Evolutionary conservation across 2,888 invertebrate genomes (phyloP), one percentile per base, ranked within the genome.

Genomic region (Harmothoe impar): DNA sequence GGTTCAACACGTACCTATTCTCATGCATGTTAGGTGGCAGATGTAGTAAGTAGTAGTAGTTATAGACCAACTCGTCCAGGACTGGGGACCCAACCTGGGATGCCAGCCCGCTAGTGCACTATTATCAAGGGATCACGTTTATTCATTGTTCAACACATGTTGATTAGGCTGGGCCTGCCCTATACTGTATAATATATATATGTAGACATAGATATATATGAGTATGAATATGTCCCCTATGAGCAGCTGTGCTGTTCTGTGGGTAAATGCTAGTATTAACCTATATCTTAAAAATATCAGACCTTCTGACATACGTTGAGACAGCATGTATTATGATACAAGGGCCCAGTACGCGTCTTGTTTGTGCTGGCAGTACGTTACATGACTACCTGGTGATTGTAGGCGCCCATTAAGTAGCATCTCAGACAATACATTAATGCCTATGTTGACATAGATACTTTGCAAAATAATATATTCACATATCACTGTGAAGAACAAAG

Each of bases 81-180:
- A n/a, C n/a, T 62, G 20, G 62, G 15, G 1, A 62, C 20, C 20
- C 62, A 62, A 62, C n/a, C 62, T 62, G 62, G 62, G 62, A 62
- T 62, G 62, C 62, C 62, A 62, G 62, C 62, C 62, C 62, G 62
- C 62, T n/a, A 62, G 62, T 62, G 62, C 62, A 62, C 62, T 62
- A 62, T 62, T 62, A 62, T n/a, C 62, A 62, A 43, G 62, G 20
- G 62, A 62, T 62, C 62, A 62, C 62, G 23, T 62, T 62, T 62
- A 20, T 20, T n/a, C n/a, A n/a, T 62, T 43, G n/a, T 62, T 1
- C n/a, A n/a, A 62, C 62, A 62, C 62, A n/a, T 62, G 62, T n/a
- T 62, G 62, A 62, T 62, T 62, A 62, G 62, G 62, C 62, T 62
- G 62, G 62, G n/a, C 62, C 62, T 62, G 62, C 62, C 62, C 62